A percentile compares a stretch with the other conserved stretches of the same genome.
phyloP scores from a whole-genome alignment of 2,888 invertebrate species.

The Brachypterus glaber region DNA sequence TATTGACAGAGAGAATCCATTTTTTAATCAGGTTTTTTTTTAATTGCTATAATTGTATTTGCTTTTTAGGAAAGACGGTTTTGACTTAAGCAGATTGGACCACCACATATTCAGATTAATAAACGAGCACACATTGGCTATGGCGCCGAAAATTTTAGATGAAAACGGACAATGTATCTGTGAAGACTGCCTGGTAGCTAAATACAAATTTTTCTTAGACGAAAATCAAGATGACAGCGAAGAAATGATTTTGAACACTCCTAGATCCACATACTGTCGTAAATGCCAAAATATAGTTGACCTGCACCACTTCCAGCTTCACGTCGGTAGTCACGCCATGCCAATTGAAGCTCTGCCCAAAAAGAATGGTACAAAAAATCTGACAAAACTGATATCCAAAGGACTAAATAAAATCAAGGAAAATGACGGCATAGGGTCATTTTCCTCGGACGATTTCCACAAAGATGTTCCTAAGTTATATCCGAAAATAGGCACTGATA shows the following conservation, averaged over 20 bases:
- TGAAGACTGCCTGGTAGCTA: constrained; percentile 35
- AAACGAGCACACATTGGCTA: constrained; percentile 28
- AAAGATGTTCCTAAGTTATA: too few species aligned
- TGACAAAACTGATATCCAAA: constrained; percentile 13
- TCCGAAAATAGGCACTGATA: too few species aligned
- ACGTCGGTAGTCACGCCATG: constrained; percentile 12
- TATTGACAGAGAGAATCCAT: not conserved
- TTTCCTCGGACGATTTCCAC: too few species aligned
- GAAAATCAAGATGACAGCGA: constrained; percentile 19
- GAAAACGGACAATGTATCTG: constrained; percentile 35
- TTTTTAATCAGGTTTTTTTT: constrained; percentile 4
- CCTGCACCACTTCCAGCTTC: constrained; percentile 26
- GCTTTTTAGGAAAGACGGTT: constrained; percentile 27
- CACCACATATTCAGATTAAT: constrained; percentile 32
- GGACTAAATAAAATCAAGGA: constrained; percentile 18
- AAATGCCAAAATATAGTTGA: constrained; percentile 23
- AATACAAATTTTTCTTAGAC: constrained; percentile 27
- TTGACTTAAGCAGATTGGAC: constrained; percentile 30
- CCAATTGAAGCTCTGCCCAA: too few species aligned
- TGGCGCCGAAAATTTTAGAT: constrained; percentile 31
- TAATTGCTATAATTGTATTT: not conserved
- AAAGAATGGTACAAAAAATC: constrained; percentile 14
- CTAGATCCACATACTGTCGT: constrained; percentile 20
- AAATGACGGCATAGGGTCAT: too few species aligned
- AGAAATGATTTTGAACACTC: constrained; percentile 16